Base-by-base conservation (phyloP, 2,797 vertebrate species). In the Sebastes itinus region DNA sequence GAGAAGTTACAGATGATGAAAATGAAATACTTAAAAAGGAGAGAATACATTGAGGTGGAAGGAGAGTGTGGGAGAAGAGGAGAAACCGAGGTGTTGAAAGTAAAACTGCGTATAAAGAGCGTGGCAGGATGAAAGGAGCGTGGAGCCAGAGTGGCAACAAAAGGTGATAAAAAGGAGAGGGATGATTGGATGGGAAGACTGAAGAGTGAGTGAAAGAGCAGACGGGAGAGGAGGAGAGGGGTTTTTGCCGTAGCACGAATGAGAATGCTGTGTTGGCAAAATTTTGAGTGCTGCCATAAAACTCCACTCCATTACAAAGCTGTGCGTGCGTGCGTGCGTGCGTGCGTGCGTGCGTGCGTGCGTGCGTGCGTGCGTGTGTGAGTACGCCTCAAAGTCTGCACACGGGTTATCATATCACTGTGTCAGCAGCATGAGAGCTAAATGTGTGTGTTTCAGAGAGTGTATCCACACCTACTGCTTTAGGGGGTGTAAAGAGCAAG, bases 281-380 rank as follows among this genome's bases (percentile, higher is more conserved):
- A 88, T 81, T 85, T 90, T 91, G 85, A 93, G 86, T 86, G 91
- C 88, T 88, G 81, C 84, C 89, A 92, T 92, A 88, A 93, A 91
- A 84, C 58, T 84, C 68, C 33, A 55, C 83, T 88, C 83, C 59
- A 76, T 83, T 88, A 85, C 82, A 69, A 79, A 87, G 74, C 42
- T 38, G 58, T 54, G 60, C 49, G 69, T 11, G 52, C 33, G 52
- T 4, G 22, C 38, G 62, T 55, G 74, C 13, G 64, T 32, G 52
- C 46, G 81, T 10, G 70, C 49, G 66, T 14, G 68, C 5, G 66
- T 3, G 54, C 1, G 22, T 1, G 46, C 8, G 42, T 2, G 42
- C 18, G 55, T 25, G 5, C 22, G 28, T 7, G 32, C 0, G 25
- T 27, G 60, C 25, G 58, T 49, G 70, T 16, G 66, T 35, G 76